phyloP scores from a whole-genome alignment of 2,888 invertebrate genomes.

The Abrostola triplasia region DNA sequence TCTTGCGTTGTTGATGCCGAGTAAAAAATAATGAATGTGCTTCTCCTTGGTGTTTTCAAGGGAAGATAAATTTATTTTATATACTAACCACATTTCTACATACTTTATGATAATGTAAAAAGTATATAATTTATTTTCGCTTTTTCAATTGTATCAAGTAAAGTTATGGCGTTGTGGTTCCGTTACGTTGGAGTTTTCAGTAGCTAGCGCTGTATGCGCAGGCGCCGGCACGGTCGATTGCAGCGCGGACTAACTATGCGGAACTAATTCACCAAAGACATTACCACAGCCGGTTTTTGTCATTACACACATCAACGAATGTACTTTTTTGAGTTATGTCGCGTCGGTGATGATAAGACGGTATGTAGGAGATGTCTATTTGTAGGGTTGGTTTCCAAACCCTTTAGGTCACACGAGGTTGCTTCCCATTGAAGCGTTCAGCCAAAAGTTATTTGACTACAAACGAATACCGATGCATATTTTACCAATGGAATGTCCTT shows the following conservation, averaged over 20 bases:
- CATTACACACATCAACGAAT: conserved; percentile 69
- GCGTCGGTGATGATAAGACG: conserved; percentile 34
- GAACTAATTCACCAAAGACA: conserved; percentile 81
- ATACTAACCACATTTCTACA: no score
- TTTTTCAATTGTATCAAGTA: not conserved
- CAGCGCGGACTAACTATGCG: conserved; percentile 77
- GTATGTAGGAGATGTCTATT: conserved; percentile 21
- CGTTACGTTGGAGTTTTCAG: conserved; percentile 36
- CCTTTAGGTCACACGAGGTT: conserved; percentile 48
- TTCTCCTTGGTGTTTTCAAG: conserved; percentile 15
- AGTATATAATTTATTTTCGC: not conserved
- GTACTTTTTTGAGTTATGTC: conserved; percentile 62
- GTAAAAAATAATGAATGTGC: conserved; percentile 30
- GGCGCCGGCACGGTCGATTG: conserved; percentile 76
- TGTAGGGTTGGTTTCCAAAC: conserved; percentile 28
- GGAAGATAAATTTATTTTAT: conserved; percentile 6
- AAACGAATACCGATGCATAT: conserved; percentile 6
- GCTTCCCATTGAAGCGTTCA: conserved; percentile 34
- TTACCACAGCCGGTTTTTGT: conserved; percentile 72
- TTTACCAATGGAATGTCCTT: not conserved
- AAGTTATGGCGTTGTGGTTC: conserved; percentile 7
- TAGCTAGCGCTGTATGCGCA: conserved; percentile 49
- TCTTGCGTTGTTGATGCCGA: conserved; percentile 11
- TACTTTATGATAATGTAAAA: not conserved
- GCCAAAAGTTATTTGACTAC: conserved; percentile 13